phyloP scores from a whole-genome alignment of 2,113 vertebrate genomes.

The Cephalopterus ornatus region DNA sequence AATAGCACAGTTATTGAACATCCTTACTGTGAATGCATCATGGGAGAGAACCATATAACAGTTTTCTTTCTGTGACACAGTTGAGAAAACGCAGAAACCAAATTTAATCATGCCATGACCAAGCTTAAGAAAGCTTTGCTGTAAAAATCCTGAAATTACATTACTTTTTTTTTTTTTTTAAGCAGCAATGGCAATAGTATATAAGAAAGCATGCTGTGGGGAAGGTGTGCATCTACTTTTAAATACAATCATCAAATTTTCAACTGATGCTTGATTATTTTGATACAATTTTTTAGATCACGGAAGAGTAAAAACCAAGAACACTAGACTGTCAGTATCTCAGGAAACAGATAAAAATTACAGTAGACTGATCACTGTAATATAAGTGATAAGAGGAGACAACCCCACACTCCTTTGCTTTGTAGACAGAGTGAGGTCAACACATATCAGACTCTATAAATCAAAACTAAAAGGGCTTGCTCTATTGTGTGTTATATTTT shows the following conservation, averaged over 20 bases:
- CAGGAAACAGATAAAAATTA: slow-evolving; percentile 15
- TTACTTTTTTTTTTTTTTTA: neutral
- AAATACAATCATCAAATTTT: neutral
- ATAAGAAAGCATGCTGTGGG: neutral
- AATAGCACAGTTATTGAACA: slow-evolving; percentile 42
- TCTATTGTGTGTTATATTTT: neutral
- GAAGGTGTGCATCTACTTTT: neutral
- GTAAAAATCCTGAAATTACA: neutral
- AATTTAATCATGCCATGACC: neutral
- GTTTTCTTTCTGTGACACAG: neutral
- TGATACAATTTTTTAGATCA: neutral
- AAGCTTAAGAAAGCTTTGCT: neutral
- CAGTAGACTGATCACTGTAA: slow-evolving; percentile 20
- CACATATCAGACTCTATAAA: slow-evolving; percentile 25
- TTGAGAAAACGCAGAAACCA: neutral
- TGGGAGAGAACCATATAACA: neutral
- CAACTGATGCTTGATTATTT: neutral
- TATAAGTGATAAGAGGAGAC: slow-evolving; percentile 25
- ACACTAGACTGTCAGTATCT: neutral
- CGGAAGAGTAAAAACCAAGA: neutral
- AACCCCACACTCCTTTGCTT: neutral
- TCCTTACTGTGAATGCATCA: slow-evolving; percentile 5
- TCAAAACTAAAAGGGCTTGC: neutral
- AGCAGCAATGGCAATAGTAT: neutral
- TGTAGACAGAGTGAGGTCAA: slow-evolving; percentile 36